Conservation (phyloP, 2,797 vertebrate genomes). For the Acanthiza pusilla region DNA sequence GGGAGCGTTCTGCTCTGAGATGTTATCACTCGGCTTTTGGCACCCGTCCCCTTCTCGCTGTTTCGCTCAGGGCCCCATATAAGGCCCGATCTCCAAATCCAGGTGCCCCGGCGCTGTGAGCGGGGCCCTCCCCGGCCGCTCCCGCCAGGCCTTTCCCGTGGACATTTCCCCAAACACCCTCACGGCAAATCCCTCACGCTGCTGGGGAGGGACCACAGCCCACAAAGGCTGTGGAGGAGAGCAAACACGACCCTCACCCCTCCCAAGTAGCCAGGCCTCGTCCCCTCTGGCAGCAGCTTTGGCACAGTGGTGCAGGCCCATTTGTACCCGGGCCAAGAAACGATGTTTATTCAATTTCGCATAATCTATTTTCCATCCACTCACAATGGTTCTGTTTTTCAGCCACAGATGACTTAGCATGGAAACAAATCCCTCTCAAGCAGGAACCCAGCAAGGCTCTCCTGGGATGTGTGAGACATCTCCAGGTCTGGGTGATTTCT, state of each 20-base stretch:
- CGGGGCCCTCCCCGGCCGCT: rapidly evolving
- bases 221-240: neutral
- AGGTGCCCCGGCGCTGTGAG: constrained; percentile 23
- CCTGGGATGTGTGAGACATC: neutral
- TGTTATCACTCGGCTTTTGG: neutral
- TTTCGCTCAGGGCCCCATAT: constrained; percentile 60
- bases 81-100: constrained; percentile 55
- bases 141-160: neutral
- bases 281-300: neutral
- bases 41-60: neutral
- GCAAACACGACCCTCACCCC: neutral
- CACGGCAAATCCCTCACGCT: neutral
- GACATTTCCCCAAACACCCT: neutral
- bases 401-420: constrained; percentile 42
- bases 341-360: constrained; percentile 37
- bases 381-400: constrained; percentile 53
- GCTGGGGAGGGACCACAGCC: neutral
- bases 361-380: constrained; percentile 57
- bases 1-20: constrained; percentile 50
- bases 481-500: neutral
- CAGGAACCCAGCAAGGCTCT: neutral
- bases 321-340: constrained; percentile 36
- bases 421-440: neutral
- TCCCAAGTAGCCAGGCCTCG: neutral
- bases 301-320: neutral